These are phyloP conservation scores for Sula dactylatra DNA, from an alignment of 2,113 vertebrate species.

Conservation along the genomic window DNA sequence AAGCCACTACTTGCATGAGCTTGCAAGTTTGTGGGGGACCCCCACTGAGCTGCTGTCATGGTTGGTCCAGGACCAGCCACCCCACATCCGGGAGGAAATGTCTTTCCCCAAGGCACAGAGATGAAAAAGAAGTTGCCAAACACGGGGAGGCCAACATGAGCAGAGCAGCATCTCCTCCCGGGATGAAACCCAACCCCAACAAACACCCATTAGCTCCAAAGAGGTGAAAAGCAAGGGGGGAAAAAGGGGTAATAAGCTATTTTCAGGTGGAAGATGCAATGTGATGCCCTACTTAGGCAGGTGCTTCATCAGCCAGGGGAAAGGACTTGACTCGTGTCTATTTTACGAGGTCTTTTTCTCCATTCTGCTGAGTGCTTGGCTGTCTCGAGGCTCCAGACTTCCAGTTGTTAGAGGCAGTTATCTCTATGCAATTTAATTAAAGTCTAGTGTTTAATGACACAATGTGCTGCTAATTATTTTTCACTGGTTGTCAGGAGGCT, in stretches of 20 bases:
- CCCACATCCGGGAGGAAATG: fast-evolving
- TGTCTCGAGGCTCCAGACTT: conserved; percentile 30
- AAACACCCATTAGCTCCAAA: not conserved
- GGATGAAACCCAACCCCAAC: not conserved
- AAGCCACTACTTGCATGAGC: not conserved
- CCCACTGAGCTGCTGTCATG: not conserved
- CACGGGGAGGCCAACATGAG: fast-evolving
- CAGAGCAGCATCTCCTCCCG: not conserved
- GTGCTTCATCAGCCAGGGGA: conserved; percentile 34
- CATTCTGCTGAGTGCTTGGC: conserved; percentile 39
- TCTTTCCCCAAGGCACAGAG: not conserved
- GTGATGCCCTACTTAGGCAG: conserved; percentile 26
- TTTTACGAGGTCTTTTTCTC: conserved; percentile 54
- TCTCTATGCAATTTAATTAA: conserved; percentile 78
- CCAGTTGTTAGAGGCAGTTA: conserved; percentile 69
- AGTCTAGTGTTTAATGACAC: conserved; percentile 79
- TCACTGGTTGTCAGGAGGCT: conserved; percentile 58
- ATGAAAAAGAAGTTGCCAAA: not conserved
- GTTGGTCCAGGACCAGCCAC: not conserved
- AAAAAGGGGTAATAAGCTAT: not conserved
- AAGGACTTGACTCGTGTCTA: not conserved
- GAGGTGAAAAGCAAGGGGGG: not conserved
- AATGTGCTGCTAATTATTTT: conserved; percentile 75
- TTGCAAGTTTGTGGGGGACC: not conserved
- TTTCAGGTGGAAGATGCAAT: conserved; percentile 21